Percentiles rank a stretch among this genome's conserved stretches.
These are phyloP conservation scores for Epinotia demarniana DNA, from an alignment of 2,888 invertebrate genomes.

Conservation along the genomic window DNA sequence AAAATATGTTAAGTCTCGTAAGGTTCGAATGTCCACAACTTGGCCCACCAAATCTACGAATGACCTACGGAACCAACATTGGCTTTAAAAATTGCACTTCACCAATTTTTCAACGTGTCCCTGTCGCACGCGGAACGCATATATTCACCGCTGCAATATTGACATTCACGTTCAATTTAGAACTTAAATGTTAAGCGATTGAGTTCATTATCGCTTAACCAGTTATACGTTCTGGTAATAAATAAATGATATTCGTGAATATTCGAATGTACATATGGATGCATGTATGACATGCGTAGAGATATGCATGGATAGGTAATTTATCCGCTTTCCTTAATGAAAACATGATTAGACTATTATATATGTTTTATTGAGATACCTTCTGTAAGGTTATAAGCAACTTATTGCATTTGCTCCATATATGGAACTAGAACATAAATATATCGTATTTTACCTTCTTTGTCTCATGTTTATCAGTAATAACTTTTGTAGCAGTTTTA, in stretches of 20 bases:
- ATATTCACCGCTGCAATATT: slow-evolving; percentile 23
- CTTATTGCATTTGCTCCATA: background rate
- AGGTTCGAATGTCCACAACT: background rate
- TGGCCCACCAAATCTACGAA: background rate
- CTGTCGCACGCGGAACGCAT: slow-evolving; percentile 51
- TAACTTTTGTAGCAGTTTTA: no score
- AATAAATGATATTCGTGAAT: slow-evolving; percentile 27
- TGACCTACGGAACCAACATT: slow-evolving; percentile 21
- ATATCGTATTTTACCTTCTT: no score
- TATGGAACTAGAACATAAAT: background rate
- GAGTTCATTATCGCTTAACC: background rate
- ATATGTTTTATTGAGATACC: background rate
- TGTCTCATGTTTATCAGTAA: no score
- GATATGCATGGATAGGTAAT: slow-evolving; percentile 58
- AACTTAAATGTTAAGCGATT: background rate
- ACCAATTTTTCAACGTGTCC: slow-evolving; percentile 20
- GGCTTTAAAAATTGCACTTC: background rate
- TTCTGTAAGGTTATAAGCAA: no score
- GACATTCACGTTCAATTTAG: background rate
- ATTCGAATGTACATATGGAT: slow-evolving; percentile 27
- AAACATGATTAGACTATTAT: slow-evolving; percentile 17
- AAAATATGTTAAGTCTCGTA: no score
- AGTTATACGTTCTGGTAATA: background rate
- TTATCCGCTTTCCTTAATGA: slow-evolving; percentile 59
- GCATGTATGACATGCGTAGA: slow-evolving; percentile 44